phyloP scores from a whole-genome alignment of 2,113 vertebrate species.

The Naja naja region DNA sequence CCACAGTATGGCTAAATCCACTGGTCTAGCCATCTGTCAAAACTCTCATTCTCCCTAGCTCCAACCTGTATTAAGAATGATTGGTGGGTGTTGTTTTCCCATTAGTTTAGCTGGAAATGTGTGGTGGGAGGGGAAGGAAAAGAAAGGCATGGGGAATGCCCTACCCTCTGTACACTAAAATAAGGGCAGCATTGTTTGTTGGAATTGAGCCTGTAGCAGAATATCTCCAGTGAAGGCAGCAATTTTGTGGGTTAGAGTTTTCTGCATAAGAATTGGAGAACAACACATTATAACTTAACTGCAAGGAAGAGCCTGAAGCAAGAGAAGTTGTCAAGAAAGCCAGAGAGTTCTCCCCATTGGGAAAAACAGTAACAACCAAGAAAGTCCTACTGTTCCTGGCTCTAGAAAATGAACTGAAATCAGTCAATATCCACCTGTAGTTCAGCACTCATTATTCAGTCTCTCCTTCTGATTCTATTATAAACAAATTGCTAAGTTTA shows the following conservation, averaged over 20 bases:
- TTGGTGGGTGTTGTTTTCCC: not conserved
- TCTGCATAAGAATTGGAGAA: not conserved
- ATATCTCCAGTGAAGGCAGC: not conserved
- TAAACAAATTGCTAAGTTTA: not conserved
- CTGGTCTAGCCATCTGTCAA: not conserved
- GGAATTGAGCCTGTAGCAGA: not conserved
- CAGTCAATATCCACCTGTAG: not conserved
- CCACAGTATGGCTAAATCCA: not conserved
- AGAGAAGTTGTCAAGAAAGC: not conserved
- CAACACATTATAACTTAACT: not conserved
- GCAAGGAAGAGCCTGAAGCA: not conserved
- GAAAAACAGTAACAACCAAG: not conserved
- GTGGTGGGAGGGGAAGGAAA: not conserved
- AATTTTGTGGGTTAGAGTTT: not conserved
- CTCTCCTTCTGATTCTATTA: not conserved
- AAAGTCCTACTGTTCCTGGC: not conserved
- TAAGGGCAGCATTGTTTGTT: not conserved
- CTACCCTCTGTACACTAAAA: not conserved
- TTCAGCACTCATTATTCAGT: not conserved
- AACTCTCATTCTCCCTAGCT: not conserved
- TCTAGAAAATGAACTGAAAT: not conserved
- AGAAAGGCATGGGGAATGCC: not conserved
- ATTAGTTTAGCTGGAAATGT: not conserved
- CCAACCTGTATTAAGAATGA: not conserved
- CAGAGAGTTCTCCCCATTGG: not conserved